Percentiles rank a stretch among this genome's conserved stretches.
These are phyloP conservation scores for Chitala chitala DNA, from an alignment of 2,113 vertebrate species.

Conservation along the genomic window DNA sequence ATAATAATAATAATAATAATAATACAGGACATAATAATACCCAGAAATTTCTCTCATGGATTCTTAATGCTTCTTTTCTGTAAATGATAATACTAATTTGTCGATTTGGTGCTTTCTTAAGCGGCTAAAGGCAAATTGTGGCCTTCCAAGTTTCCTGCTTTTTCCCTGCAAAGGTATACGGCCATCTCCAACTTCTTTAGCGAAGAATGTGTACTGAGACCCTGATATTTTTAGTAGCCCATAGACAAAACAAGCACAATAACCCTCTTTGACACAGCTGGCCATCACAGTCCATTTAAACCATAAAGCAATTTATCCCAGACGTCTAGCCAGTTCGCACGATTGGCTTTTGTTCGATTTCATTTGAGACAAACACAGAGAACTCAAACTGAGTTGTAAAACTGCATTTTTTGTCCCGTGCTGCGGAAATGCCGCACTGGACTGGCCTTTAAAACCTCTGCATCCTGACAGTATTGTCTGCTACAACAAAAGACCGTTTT, in stretches of 20 bases:
- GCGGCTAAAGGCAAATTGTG: background rate
- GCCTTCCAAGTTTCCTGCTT: slow-evolving; percentile 13
- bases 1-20: no score
- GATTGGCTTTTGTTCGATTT: slow-evolving; percentile 69
- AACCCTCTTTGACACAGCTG: slow-evolving; percentile 65
- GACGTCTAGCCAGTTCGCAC: slow-evolving; percentile 78
- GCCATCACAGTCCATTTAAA: slow-evolving; percentile 68
- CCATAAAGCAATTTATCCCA: slow-evolving; percentile 83
- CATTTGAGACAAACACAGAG: slow-evolving; percentile 64
- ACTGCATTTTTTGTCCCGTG: slow-evolving; percentile 51
- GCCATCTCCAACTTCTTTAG: background rate
- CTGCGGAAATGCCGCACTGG: slow-evolving; percentile 69
- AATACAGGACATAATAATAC: no score
- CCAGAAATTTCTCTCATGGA: background rate
- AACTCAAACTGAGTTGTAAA: slow-evolving; percentile 74
- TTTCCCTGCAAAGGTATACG: background rate
- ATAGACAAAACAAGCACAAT: slow-evolving; percentile 37
- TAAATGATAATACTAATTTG: background rate
- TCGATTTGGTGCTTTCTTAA: background rate
- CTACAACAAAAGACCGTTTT: slow-evolving; percentile 26
- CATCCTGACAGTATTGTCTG: slow-evolving; percentile 63
- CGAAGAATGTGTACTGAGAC: slow-evolving; percentile 18
- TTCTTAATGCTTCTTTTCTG: background rate
- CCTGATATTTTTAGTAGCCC: slow-evolving; percentile 28
- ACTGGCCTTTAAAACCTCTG: slow-evolving; percentile 59